Evolutionary conservation across 2,888 invertebrate species (phyloP), one percentile per base, ranked within the genome.

Genomic region (Phania funesta): DNA sequence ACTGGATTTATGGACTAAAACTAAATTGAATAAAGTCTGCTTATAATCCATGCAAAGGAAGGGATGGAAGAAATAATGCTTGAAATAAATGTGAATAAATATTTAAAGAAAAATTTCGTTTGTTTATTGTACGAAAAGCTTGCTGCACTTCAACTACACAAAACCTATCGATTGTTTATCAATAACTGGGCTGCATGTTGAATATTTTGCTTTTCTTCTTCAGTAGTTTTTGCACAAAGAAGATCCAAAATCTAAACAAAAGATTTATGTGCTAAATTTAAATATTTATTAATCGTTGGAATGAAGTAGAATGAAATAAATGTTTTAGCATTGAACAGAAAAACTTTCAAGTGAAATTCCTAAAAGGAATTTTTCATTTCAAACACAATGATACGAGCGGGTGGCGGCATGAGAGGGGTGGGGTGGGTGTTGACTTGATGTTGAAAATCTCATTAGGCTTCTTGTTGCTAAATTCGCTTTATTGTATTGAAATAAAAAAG

Each of bases 251-350:
- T 50, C 50, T 68, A 67, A 68, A 68, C 58, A 76, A 76, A 50
- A 68, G 76, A 76, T 76, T 76, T 76, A 60, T 76, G 18, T 29
- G 58, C 67, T 76, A 32, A 22, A 76, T 58, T 67, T 67, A 32
- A 76, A 60, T 76, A 68, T 76, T 68, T 76, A 68, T 76, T 76
- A 76, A 67, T 67, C 67, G 60, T 11, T 60, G 41, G 3, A 7
- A 41, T 11, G 52, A 24, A 67, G 38, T 50, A 13, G 38, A 67
- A 41, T 2, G 16, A 67, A 38, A 52, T 52, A 41, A 67, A 52
- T 54, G 20, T 24, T 50, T 18, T 4, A 24, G 50, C 50, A n/a
- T 65, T 16, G 16, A 18, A 44, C 18, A 16, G 7, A 3, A 44
- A 32, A 64, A 48, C 20, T 20, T 22, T 11, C 22, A 18, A 26